Evolutionary conservation across 2,888 invertebrate genomes (phyloP).

Genomic region (Teleogryllus oceanicus): DNA sequence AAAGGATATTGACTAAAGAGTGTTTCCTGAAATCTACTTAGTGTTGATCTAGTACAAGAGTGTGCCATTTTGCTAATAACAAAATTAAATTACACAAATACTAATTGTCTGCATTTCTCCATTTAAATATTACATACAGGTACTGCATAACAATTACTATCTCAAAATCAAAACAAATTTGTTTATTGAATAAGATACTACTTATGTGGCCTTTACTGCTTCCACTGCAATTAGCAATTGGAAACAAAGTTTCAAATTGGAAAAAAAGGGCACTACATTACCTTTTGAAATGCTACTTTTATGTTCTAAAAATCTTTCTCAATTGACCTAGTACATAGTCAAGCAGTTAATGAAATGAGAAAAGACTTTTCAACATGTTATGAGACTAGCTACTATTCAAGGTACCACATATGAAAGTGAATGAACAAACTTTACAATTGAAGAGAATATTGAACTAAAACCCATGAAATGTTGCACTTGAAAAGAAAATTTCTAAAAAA

Average conservation of each 20-base stretch:
- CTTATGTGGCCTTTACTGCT: slow-evolving; percentile 38
- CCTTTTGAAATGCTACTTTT: too few species aligned
- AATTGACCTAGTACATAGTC: too few species aligned
- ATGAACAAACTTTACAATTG: background rate
- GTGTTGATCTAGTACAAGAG: slow-evolving; percentile 25
- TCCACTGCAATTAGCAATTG: slow-evolving; percentile 32
- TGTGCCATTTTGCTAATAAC: slow-evolving; percentile 21
- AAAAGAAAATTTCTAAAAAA: background rate
- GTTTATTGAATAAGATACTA: background rate
- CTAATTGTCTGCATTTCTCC: background rate
- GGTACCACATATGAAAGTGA: background rate
- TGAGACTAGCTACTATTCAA: too few species aligned
- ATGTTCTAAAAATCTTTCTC: too few species aligned
- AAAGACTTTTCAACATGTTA: too few species aligned
- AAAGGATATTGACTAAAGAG: slow-evolving; percentile 7
- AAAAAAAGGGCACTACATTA: too few species aligned
- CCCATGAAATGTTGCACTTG: background rate
- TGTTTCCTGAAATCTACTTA: slow-evolving; percentile 12
- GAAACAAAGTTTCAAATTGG: background rate
- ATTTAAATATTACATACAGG: background rate
- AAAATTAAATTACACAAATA: background rate
- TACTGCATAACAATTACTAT: slow-evolving; percentile 20
- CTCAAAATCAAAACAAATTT: background rate
- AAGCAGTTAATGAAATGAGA: too few species aligned
- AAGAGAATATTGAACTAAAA: too few species aligned